A percentile compares a stretch with the other conserved stretches of the same genome.
Evolutionary conservation across 2,113 vertebrate genomes (phyloP).

Genomic region (Dipodomys ordii): DNA sequence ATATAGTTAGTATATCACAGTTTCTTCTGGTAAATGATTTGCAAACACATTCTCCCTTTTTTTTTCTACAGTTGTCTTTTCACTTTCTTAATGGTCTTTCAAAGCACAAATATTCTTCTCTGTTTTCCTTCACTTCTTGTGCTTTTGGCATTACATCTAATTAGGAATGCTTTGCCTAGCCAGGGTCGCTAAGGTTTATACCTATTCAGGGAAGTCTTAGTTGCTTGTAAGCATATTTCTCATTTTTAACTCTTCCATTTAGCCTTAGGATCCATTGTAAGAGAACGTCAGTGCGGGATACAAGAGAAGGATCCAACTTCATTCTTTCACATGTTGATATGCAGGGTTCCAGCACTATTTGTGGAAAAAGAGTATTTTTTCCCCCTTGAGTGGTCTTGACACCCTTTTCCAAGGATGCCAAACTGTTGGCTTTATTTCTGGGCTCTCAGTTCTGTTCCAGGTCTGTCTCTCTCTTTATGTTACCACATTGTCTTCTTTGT

Average conservation of each 20-base stretch:
- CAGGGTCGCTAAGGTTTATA: not conserved
- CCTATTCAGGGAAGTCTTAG: not conserved
- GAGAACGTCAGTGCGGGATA: not conserved
- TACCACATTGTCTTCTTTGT: not conserved
- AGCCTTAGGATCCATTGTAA: not conserved
- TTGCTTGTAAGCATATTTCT: not conserved
- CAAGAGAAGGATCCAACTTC: not conserved
- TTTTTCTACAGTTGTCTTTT: not conserved
- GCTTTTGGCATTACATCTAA: not conserved
- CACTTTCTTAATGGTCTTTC: not conserved
- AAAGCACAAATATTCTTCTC: not conserved
- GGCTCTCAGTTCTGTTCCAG: constrained; percentile 8
- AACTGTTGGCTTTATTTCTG: constrained; percentile 27
- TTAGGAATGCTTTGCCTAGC: not conserved
- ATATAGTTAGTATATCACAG: not conserved
- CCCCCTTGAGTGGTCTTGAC: not conserved
- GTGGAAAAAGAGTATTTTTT: constrained; percentile 40
- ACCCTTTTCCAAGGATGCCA: not conserved
- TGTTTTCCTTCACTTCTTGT: not conserved
- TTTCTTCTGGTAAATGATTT: not conserved
- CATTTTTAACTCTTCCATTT: not conserved
- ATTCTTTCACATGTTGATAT: not conserved
- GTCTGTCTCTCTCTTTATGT: constrained; percentile 7
- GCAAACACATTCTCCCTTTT: not conserved
- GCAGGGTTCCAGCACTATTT: constrained; percentile 1